Evolutionary conservation across 2,113 vertebrate genomes (phyloP), one percentile per base, ranked within the genome.

Genomic region (Scortum barcoo): DNA sequence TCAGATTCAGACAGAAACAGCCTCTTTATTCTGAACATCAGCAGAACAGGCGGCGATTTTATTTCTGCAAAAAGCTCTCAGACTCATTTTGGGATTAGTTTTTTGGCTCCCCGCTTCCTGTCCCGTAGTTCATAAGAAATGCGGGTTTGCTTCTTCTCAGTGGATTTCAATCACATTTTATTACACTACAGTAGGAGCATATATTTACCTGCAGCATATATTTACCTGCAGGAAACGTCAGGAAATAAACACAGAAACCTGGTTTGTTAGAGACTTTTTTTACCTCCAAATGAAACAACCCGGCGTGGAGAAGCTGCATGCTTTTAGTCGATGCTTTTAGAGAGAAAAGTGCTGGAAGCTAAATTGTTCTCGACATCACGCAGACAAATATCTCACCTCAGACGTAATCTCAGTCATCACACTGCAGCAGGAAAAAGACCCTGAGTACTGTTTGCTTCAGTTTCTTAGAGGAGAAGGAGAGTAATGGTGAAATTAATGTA

Each of bases 401-500:
- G 24, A 73, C 22, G 9, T 8, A 2, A 33, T 16, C 14, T 33
- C 16, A 13, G 16, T 12, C 44, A 17, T 54, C 61, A 5, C 48
- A 3, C 30, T 65, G 48, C n/a, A 40, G 8, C 24, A 20, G 50
- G 60, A 65, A 68, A 19, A 68, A 1, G 16, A 58, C 66, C 51
- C 3, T 28, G 16, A 73, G 48, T 50, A 0, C 51, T 9, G 61
- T 74, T 48, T 30, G 42, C 61, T 26, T 48, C 10, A 10, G 57
- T 9, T 28, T 36, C 61, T 44, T 11, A 19, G 2, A 60, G 16
- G 51, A 51, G 16, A 61, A 51, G 16, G 30, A 28, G 11, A 70
- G n/a, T 58, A 72, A 77, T 83, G 67, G 19, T 30, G 67, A 66
- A 50, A 30, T 51, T 14, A 50, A 83, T 58, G 28, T 20, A 46